Evolutionary conservation across 2,888 invertebrate species (phyloP), one percentile per base, ranked within the genome.

Genomic region (Pristionchus maxplancki): DNA sequence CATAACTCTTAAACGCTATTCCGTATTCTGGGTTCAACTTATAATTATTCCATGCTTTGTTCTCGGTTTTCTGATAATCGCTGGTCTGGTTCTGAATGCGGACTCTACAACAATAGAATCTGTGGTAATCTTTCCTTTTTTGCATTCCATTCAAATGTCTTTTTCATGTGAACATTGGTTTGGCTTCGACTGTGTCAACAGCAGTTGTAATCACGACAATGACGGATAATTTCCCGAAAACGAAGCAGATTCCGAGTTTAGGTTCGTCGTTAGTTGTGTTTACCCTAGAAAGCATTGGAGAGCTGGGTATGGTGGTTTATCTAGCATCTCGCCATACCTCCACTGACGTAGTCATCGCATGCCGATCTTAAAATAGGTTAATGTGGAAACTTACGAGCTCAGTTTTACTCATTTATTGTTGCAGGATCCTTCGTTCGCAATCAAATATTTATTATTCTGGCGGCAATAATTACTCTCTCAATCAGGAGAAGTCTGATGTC

Each of bases 171-270:
- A 83, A 83, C n/a, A 83, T 83, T 24, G 82, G 82, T 5, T 20
- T 83, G 20, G 82, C 82, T 20, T 83, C 82, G 28, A 53, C 82
- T 20, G 82, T 83, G 1, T 83, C 82, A 31, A 83, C 82, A 11
- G 53, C 82, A 4, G 53, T 83, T 4, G 53, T 83, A n/a, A 83
- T 83, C 17, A 17, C 34, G 2, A 83, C 82, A 15, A 83, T 83
- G 82, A 50, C 53, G 31, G 82, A 83, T 44, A 50, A 83, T 11
- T 83, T 83, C n/a, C 82, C 82, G 53, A 83, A 83, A 37, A 83
- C 82, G 53, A n/a, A 6, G 1, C 31, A 11, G 15, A 83, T 83
- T 50, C 82, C 82, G 5, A 83, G 82, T 53, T 17, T 83, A 20
- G 82, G 82, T 83, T n/a, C n/a, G n/a, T n/a, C n/a, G n/a, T n/a